Base-by-base conservation (phyloP, 2,113 vertebrate genomes). In the Pristiophorus japonicus region DNA sequence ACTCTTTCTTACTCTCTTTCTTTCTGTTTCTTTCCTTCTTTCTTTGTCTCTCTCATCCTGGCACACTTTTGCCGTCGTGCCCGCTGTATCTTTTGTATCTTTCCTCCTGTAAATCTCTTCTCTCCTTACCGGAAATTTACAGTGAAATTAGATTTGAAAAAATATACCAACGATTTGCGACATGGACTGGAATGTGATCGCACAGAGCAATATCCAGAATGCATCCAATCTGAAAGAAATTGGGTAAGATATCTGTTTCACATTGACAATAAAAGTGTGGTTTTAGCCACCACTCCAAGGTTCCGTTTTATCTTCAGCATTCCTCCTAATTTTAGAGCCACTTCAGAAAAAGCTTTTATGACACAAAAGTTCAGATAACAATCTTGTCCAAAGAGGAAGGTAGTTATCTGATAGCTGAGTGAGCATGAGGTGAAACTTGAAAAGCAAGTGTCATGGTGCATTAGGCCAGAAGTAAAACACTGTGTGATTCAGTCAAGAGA, bases 331-430 rank as follows among this genome's bases (percentile, higher is more conserved):
- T 63, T 94, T 14, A 34, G 87, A 90, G 30, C 87, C 87, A 90
- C 87, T 90, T 66, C n/a, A 67, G 59, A 65, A 94, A 94, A 94
- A 94, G 63, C 91, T 94, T 94, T 94, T 94, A 94, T 94, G 91
- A 42, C 63, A 38, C 38, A 22, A 63, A 42, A 4, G 62, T 42
- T 27, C 38, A 67, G 91, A 94, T 94, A 94, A 94, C n/a, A 66
- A 65, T 66, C 66, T 65, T 66, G 38, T 66, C 63, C 55, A 42
- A 10, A 42, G 62, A 8, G 18, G n/a, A 20, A 66, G 62, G 45
- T 66, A 22, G n/a, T 65, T 42, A 66, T 45, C 91, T 94, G 2
- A 27, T 45, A 27, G 62, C 91, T 45, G 62, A 66, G 91, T 94
- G 63, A 94, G 20, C 22, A 0, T 27, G n/a, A 42, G 63, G 91